Evolutionary conservation across 2,888 invertebrate species (phyloP), one percentile per base, ranked within the genome.

Genomic region (Carcina quercana): DNA sequence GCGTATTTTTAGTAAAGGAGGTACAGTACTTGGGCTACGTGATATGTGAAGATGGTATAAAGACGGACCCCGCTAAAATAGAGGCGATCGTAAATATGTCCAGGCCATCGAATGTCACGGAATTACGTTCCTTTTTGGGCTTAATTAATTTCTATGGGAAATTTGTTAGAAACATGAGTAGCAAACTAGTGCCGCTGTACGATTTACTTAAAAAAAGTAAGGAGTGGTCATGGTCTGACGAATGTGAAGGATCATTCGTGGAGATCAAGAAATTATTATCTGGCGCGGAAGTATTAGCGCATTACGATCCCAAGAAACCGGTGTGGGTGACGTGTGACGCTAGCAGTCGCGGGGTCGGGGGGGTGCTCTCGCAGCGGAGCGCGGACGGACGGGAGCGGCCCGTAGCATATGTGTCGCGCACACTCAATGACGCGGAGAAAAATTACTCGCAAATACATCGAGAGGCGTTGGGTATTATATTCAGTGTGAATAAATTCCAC

Each of bases 391-490:
- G n/a, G 14, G 35, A 32, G 32, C 37, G 35, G 12, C 30, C 22
- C n/a, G 30, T 37, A 5, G 32, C 31, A 12, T 38, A 30, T 20
- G 32, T 14, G n/a, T 38, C 30, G 13, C 22, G 38, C 15, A 7
- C 25, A n/a, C 25, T 32, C 26, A 32, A 8, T 19, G 12, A 25
- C 10, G 31, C 28, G 2, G 35, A 35, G 13, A 14, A 10, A n/a
- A 11, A 12, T 12, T 35, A 36, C 13, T 12, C 26, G 2, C 36
- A 40, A 17, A 36, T 40, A 8, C 28, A 40, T 6, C 22, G 19
- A 13, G 36, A 36, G 25, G 40, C 40, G 8, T 11, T 36, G 17
- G 34, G 32, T 3, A 40, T 36, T 10, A 24, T 36, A n/a, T 40
- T 17, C 7, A 5, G 17, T 17, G 7, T 17, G 7, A 17, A 17